Evolutionary conservation across 1,140 invertebrate species (phyloP), one percentile per base, ranked within the genome.

Genomic region (Drosophila obscura): DNA sequence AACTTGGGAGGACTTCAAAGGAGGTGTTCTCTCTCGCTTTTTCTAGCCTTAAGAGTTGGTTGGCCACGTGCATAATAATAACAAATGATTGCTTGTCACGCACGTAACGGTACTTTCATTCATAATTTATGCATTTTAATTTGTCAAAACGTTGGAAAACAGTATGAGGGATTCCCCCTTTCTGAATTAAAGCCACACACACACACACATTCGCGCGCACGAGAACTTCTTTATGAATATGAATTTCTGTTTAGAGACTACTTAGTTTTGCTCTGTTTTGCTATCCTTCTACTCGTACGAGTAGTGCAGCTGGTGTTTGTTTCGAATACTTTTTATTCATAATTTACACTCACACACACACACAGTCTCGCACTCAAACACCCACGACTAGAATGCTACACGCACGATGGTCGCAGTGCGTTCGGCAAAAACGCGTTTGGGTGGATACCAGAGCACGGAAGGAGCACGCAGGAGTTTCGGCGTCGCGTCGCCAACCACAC

Each of bases 71-170:
- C 83, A 82, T 82, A 90, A 84, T 82, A 90, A 89, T 90, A 90
- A 90, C 85, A 90, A 90, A 90, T 90, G 71, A 87, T 90, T 82
- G 73, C 68, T 90, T 87, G 87, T 71, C 87, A 90, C 87, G 87
- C 87, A 90, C 81, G 87, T 82, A 90, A 90, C 78, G 85, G 64
- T 90, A 85, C 81, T 90, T 90, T 90, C 68, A 79, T 85, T 90
- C 79, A 90, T 90, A 90, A 90, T 90, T 90, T 90, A 90, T 90
- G 78, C 81, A 90, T 85, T 90, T 90, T 82, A 82, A 90, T 90
- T 90, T 90, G 81, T 90, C 87, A 87, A 89, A 73, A 62, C 63
- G 35, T 39, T 39, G 35, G 35, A 13, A 80, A 75, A 68, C 59
- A 22, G 64, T 50, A 50, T 45, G 22, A 2, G 22, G 48, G 28